Conservation (phyloP, 2,113 vertebrate genomes). For the Epinephelus cyanopodus region DNA sequence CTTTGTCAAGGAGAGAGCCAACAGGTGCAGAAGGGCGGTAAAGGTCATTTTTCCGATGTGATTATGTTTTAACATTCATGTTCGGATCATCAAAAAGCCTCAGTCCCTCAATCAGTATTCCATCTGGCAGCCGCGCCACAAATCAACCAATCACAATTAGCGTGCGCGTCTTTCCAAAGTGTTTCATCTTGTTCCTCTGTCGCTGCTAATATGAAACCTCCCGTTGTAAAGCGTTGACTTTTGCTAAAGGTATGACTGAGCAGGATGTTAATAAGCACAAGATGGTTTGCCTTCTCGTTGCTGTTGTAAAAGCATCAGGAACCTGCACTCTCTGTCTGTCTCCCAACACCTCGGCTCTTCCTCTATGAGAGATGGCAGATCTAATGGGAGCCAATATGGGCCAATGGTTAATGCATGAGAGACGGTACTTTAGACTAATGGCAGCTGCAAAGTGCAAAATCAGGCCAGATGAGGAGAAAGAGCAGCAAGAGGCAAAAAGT, state of each 20-base stretch:
- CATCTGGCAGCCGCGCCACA: constrained; percentile 50
- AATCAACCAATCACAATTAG: constrained; percentile 69
- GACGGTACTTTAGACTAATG: constrained; percentile 68
- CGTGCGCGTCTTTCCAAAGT: constrained; percentile 39
- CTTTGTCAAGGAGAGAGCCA: constrained; percentile 45
- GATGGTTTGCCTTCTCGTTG: constrained; percentile 34
- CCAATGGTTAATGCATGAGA: constrained; percentile 77
- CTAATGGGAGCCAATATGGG: constrained; percentile 69
- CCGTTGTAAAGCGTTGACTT: constrained; percentile 17
- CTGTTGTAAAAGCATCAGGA: constrained; percentile 37
- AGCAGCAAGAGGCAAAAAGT: constrained; percentile 37
- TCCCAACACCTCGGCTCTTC: constrained; percentile 52
- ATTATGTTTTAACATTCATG: constrained; percentile 57
- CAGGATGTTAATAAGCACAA: constrained; percentile 23
- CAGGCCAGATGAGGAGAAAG: constrained; percentile 41
- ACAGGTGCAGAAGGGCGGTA: constrained; percentile 47
- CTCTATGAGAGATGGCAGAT: constrained; percentile 42
- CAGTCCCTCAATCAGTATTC: constrained; percentile 37
- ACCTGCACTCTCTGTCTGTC: constrained; percentile 5
- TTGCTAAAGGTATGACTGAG: constrained; percentile 14
- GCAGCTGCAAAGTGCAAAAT: constrained; percentile 63
- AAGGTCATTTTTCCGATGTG: constrained; percentile 60
- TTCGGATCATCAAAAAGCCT: constrained; percentile 59
- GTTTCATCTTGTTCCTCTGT: constrained; percentile 57
- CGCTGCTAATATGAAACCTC: constrained; percentile 38